phyloP scores from a whole-genome alignment of 2,888 invertebrate genomes.

The Drosophila formosana region DNA sequence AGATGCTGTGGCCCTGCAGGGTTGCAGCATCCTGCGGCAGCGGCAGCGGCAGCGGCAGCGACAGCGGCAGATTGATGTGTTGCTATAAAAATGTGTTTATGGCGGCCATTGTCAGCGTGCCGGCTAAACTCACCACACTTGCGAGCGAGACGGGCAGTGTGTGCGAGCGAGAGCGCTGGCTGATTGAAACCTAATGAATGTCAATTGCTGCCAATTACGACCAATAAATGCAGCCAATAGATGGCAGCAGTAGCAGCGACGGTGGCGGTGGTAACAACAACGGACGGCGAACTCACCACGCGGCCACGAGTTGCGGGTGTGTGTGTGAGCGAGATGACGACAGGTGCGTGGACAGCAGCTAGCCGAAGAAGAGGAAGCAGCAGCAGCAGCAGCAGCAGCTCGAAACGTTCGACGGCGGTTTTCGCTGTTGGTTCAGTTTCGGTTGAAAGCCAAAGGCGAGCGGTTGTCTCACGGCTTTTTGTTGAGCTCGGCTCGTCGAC shows the following conservation, averaged over 20 bases:
- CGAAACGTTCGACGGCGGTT: constrained; percentile 28
- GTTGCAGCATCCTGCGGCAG: constrained; percentile 57
- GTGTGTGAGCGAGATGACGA: constrained; percentile 70
- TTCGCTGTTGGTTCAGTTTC: constrained; percentile 74
- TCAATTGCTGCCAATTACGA: constrained; percentile 83
- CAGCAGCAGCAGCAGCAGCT: constrained; percentile 29
- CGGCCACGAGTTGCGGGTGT: constrained; percentile 30
- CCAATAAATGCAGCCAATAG: constrained; percentile 82
- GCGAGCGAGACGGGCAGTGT: not conserved
- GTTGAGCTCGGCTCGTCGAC: constrained; percentile 39
- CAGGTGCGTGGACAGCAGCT: constrained; percentile 54
- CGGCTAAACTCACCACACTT: constrained; percentile 54
- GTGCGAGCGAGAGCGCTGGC: constrained; percentile 37
- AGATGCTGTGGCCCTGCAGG: constrained; percentile 51
- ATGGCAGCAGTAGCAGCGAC: constrained; percentile 39
- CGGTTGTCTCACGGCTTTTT: constrained; percentile 73
- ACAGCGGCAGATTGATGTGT: constrained; percentile 4
- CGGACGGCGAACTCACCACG: constrained; percentile 52
- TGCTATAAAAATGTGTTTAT: constrained; percentile 64
- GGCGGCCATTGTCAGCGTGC: constrained; percentile 64
- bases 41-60: constrained; percentile 14
- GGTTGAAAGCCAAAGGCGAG: constrained; percentile 80
- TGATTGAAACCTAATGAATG: constrained; percentile 83
- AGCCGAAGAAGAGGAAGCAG: constrained; percentile 6
- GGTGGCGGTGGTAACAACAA: constrained; percentile 9